phyloP scores from a whole-genome alignment of 1,140 invertebrate species.

The Drosophila sp. region DNA sequence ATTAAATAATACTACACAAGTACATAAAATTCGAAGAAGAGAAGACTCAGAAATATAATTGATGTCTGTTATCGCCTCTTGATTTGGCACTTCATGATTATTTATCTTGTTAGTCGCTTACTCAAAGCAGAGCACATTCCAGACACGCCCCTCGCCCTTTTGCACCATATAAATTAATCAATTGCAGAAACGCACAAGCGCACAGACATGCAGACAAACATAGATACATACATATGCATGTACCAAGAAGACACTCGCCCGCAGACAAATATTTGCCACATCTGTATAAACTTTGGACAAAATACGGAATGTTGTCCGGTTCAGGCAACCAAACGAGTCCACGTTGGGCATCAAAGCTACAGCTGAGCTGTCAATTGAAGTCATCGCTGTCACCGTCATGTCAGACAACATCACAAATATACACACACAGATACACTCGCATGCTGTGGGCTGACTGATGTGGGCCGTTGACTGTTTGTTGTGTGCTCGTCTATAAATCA shows the following conservation, averaged over 20 bases:
- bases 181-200: constrained; percentile 57
- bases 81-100: constrained; percentile 48
- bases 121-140: constrained; percentile 15
- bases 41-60: constrained; percentile 1
- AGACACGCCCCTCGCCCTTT: constrained; percentile 28
- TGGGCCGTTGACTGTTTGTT: constrained; percentile 71
- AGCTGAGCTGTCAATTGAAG: constrained; percentile 73
- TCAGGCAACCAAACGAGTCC: not conserved
- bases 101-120: constrained; percentile 53
- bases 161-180: constrained; percentile 75
- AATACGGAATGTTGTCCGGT: constrained; percentile 37
- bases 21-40: constrained; percentile 2
- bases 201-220: too few relatives aligned
- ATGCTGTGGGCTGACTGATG: constrained; percentile 33
- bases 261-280: constrained; percentile 56
- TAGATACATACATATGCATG: constrained; percentile 14
- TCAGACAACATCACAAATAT: constrained; percentile 69
- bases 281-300: constrained; percentile 53
- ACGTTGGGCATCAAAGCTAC: constrained; percentile 60
- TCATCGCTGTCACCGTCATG: constrained; percentile 66
- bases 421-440: constrained; percentile 14
- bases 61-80: constrained; percentile 17
- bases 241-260: not conserved
- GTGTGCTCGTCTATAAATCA: constrained; percentile 82
- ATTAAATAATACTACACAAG: not conserved